Evolutionary conservation across 2,113 vertebrate species (phyloP).

Genomic region (Nycticorax nycticorax): DNA sequence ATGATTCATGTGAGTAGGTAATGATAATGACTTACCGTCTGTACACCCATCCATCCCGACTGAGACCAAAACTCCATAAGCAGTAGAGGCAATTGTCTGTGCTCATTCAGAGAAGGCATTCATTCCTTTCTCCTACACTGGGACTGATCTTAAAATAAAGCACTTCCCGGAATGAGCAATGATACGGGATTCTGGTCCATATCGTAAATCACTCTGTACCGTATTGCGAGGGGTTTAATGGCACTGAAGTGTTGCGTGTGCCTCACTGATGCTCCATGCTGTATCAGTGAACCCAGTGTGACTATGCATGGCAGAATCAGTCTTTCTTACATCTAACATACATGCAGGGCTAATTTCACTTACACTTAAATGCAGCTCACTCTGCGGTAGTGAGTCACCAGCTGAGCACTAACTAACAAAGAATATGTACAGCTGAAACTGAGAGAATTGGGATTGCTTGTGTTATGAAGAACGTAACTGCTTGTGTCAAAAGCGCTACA

Average conservation of each 20-base stretch:
- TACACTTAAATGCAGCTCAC: neutral
- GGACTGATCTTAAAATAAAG: conserved; percentile 18
- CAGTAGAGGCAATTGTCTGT: neutral
- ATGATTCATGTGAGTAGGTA: conserved; percentile 59
- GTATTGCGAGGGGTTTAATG: neutral
- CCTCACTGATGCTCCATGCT: fast-evolving
- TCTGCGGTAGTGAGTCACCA: neutral
- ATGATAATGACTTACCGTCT: conserved; percentile 53
- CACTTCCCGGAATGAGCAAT: neutral
- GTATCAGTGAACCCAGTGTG: neutral
- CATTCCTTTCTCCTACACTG: neutral
- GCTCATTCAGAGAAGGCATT: conserved; percentile 27
- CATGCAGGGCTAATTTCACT: neutral
- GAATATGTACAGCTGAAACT: neutral
- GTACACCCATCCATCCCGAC: conserved; percentile 36
- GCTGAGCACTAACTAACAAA: neutral
- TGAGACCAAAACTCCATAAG: conserved; percentile 15
- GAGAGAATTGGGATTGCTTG: neutral
- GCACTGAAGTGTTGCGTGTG: neutral
- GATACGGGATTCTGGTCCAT: neutral
- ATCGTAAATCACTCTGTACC: neutral
- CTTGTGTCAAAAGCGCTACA: neutral
- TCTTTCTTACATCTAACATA: neutral
- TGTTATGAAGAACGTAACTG: neutral
- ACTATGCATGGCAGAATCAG: neutral